Evolutionary conservation across 37 sponge, comb jelly and placozoan species (phyloP).

Genomic region (Aplysina aerophoba): DNA sequence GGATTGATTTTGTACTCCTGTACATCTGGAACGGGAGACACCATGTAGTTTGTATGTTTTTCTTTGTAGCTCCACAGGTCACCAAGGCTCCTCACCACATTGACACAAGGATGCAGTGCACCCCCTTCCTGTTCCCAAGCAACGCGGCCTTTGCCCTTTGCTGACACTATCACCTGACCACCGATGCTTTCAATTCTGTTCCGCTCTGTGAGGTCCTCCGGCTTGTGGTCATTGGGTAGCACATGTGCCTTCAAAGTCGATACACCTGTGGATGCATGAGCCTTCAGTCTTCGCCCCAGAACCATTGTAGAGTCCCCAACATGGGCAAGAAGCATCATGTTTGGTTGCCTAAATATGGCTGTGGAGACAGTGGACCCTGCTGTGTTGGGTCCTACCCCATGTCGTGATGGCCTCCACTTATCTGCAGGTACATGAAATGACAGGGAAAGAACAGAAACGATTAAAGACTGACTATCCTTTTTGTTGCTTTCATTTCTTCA

Average conservation of each 20-base stretch:
- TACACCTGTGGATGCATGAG: conserved; percentile 23
- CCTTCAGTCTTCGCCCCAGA: conserved; percentile 32
- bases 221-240: conserved; percentile 90
- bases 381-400: conserved; percentile 75
- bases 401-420: too few species aligned
- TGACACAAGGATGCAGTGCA: conserved; percentile 68
- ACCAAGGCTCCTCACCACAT: conserved; percentile 78
- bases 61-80: too few species aligned
- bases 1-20: too few species aligned
- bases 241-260: conserved; percentile 48
- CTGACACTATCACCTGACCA: conserved; percentile 58
- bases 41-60: too few species aligned
- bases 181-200: conserved; percentile 60
- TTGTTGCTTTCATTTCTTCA: too few species aligned
- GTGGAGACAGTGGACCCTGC: conserved; percentile 84
- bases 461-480: too few species aligned
- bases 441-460: neutral
- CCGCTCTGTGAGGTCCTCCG: conserved; percentile 77
- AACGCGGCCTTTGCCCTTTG: conserved; percentile 72
- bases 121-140: conserved; percentile 67
- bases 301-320: conserved; percentile 90
- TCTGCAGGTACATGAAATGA: neutral
- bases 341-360: conserved; percentile 70
- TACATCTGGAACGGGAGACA: too few species aligned
- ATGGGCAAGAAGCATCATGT: conserved; percentile 74